Conservation (phyloP, 2,797 vertebrate genomes). For the Glyptemys insculpta region DNA sequence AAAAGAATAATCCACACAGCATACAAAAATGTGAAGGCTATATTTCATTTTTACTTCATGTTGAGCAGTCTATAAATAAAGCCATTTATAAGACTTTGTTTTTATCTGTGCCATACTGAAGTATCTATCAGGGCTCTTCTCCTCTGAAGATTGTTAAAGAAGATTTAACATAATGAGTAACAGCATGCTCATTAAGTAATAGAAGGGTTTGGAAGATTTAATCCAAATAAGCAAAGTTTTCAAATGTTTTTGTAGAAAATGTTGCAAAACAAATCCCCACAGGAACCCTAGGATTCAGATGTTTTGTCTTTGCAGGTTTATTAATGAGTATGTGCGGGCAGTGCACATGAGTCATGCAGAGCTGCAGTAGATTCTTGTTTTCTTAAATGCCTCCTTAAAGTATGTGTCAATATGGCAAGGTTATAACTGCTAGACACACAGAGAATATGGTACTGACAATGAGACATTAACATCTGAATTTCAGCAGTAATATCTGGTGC, state of each 20-base stretch:
- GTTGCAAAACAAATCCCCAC: constrained; percentile 27
- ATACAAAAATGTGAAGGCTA: not conserved
- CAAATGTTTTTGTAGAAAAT: constrained; percentile 55
- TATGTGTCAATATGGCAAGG: constrained; percentile 54
- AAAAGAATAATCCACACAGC: not conserved
- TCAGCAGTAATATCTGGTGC: constrained; percentile 38
- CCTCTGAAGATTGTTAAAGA: constrained; percentile 45
- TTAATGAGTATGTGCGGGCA: constrained; percentile 62
- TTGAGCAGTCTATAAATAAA: constrained; percentile 22
- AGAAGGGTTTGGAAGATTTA: constrained; percentile 43
- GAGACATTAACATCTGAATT: constrained; percentile 41
- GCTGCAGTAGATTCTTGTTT: constrained; percentile 58
- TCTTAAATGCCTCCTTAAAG: constrained; percentile 69
- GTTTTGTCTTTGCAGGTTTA: constrained; percentile 60
- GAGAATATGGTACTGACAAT: not conserved
- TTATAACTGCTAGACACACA: constrained; percentile 39
- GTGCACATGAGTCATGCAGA: constrained; percentile 62
- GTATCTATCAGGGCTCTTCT: not conserved
- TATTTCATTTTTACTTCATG: constrained; percentile 27
- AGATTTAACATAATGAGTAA: constrained; percentile 65
- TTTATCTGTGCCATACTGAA: not conserved
- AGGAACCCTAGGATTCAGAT: constrained; percentile 26
- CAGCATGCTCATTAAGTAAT: constrained; percentile 43
- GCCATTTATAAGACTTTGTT: not conserved
- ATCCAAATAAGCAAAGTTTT: constrained; percentile 60